These are phyloP conservation scores for Trachelus iudaicus DNA, from an alignment of 2,888 invertebrate species.

Conservation along the genomic window DNA sequence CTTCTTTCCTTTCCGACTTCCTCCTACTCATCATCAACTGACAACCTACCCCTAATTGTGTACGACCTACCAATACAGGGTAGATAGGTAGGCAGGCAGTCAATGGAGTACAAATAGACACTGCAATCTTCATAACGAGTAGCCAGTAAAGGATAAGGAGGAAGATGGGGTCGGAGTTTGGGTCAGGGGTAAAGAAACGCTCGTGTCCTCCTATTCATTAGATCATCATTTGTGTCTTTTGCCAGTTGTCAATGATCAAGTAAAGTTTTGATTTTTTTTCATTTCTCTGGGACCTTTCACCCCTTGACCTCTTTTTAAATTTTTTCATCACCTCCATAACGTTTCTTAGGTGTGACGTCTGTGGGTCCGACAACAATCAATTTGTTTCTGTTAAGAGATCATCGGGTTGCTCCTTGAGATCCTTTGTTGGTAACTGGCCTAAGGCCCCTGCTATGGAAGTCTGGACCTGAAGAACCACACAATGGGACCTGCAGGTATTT, in stretches of 20 bases:
- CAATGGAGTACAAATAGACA: constrained; percentile 44
- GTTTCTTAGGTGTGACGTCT: not conserved
- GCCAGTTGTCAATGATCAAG: not conserved
- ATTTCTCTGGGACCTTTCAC: not conserved
- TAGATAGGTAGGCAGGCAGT: constrained; percentile 18
- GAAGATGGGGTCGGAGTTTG: not conserved
- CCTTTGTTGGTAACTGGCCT: not conserved
- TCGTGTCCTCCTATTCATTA: not conserved
- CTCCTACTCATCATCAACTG: constrained; percentile 10
- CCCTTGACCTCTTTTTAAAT: not conserved
- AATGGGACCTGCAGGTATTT: not conserved
- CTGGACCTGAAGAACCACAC: not conserved
- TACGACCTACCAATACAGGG: constrained; percentile 5
- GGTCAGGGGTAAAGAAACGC: not conserved
- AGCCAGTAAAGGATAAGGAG: constrained; percentile 18
- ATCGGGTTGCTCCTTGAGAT: not conserved
- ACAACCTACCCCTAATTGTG: constrained; percentile 41
- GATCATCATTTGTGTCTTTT: not conserved
- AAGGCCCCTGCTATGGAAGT: not conserved
- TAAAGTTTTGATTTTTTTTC: not conserved
- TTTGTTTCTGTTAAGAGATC: not conserved
- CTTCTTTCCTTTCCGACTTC: constrained; percentile 17
- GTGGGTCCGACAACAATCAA: not conserved
- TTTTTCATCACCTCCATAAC: not conserved
- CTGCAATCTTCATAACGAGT: constrained; percentile 54